These are phyloP conservation scores for Malurus leucopterus DNA, from an alignment of 2,797 vertebrate genomes.

Conservation along the genomic window DNA sequence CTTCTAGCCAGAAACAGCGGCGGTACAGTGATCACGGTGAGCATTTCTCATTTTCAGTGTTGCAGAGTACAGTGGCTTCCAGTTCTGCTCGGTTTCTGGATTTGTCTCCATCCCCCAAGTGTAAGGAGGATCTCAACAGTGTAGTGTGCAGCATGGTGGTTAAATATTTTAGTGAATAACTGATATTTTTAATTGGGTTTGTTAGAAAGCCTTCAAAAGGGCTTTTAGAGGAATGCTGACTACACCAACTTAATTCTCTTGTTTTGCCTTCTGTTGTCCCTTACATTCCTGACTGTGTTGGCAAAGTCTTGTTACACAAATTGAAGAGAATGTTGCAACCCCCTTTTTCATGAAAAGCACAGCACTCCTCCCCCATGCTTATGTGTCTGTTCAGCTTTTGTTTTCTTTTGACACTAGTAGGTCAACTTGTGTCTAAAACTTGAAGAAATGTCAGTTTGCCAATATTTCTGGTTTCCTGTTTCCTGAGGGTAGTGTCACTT, in stretches of 20 bases:
- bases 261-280: not conserved
- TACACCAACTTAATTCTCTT: not conserved
- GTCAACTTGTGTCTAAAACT: constrained; percentile 51
- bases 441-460: constrained; percentile 37
- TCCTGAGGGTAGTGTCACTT: constrained; percentile 4
- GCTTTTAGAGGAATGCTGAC: not conserved
- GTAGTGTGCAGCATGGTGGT: not conserved
- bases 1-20: constrained; percentile 93
- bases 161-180: not conserved
- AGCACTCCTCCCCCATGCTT: not conserved
- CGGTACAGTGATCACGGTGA: constrained; percentile 97
- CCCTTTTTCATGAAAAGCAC: constrained; percentile 1
- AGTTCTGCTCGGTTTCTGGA: not conserved
- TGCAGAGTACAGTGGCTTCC: not conserved
- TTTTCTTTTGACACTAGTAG: constrained; percentile 54
- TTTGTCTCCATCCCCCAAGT: not conserved
- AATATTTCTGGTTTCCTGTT: constrained; percentile 41
- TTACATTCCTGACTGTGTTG: not conserved
- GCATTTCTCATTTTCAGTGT: constrained; percentile 31
- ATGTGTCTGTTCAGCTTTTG: constrained; percentile 33
- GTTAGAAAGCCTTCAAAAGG: not conserved
- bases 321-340: constrained; percentile 10
- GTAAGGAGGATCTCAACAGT: not conserved
- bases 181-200: not conserved
- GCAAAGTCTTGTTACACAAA: not conserved